Base-by-base conservation (phyloP, 2,797 vertebrate genomes). In the Eutrigla gurnardus region DNA sequence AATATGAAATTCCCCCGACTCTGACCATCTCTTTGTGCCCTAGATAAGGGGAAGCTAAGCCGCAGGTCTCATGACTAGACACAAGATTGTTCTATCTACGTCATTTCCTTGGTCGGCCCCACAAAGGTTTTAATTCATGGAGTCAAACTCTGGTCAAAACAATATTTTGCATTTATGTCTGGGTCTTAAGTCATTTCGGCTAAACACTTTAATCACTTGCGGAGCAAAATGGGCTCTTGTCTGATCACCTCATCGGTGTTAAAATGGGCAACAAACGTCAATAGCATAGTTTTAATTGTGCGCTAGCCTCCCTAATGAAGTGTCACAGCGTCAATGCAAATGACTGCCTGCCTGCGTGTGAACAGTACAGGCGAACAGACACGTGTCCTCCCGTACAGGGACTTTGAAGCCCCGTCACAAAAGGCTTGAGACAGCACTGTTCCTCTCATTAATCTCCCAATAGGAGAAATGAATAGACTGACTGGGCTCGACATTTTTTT, bases 371-470 rank as follows among this genome's bases (percentile, higher is more conserved):
- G 65, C 49, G 40, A 86, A 81, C 59, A 82, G 84, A 88, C 65
- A 62, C 17, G 11, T 73, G 80, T 85, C 80, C 63, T 78, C 79
- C 74, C 77, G 77, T 74, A 83, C 64, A 25, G 52, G 35, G 75
- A 78, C 80, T 86, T 83, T 88, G 75, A 89, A 83, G 84, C 58
- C 25, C 77, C 77, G 86, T 85, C 85, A 90, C 65, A 88, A 88
- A 90, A 86, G 83, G 75, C 85, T 86, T 61, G 70, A 86, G 85
- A 89, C 77, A 63, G 77, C 84, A 77, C 75, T 80, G 86, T 86
- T 90, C 74, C 70, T 81, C 89, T 89, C 86, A 89, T 91, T 92
- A 91, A 91, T 91, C 88, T 85, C 81, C 81, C 80, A 67, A 83
- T 18, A 82, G 74, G 86, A 78, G 86, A 86, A 91, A 90, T 83